These are phyloP conservation scores for Cheilosia pagana DNA, from an alignment of 2,888 invertebrate species.

Conservation along the genomic window DNA sequence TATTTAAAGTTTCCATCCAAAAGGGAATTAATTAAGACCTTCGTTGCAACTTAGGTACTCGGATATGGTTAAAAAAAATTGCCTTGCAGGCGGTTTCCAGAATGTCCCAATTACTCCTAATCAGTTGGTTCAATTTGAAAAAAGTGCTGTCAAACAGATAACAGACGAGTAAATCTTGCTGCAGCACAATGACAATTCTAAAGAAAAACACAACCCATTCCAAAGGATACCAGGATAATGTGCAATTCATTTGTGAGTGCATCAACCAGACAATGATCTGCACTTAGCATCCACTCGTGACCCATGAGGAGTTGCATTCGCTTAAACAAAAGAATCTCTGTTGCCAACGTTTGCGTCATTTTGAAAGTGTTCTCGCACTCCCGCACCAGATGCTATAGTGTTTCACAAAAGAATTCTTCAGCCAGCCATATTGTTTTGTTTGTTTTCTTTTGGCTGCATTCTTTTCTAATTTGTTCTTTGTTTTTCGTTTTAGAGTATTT, in stretches of 20 bases:
- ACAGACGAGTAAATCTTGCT: too few species aligned
- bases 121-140: too few species aligned
- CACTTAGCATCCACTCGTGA: slow-evolving; percentile 34
- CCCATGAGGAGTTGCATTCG: slow-evolving; percentile 18
- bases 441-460: slow-evolving; percentile 14
- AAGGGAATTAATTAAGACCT: too few species aligned
- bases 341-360: slow-evolving; percentile 25
- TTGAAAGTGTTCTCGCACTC: slow-evolving; percentile 8
- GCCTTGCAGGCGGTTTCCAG: too few species aligned
- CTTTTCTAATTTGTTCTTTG: slow-evolving; percentile 37
- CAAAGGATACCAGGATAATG: slow-evolving; percentile 1
- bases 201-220: not conserved
- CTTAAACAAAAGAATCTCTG: slow-evolving; percentile 5
- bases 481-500: not conserved
- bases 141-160: too few species aligned
- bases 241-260: slow-evolving; percentile 21
- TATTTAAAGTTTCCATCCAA: too few species aligned
- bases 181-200: not conserved
- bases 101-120: too few species aligned
- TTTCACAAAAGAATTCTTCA: not conserved
- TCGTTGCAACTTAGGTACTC: too few species aligned
- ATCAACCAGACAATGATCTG: slow-evolving; percentile 40
- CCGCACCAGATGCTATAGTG: not conserved
- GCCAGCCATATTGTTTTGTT: slow-evolving; percentile 16
- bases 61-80: too few species aligned